Percentiles rank a stretch among this genome's conserved stretches.
phyloP scores from a whole-genome alignment of 2,797 vertebrate species.

The Anabacerthia variegaticeps region DNA sequence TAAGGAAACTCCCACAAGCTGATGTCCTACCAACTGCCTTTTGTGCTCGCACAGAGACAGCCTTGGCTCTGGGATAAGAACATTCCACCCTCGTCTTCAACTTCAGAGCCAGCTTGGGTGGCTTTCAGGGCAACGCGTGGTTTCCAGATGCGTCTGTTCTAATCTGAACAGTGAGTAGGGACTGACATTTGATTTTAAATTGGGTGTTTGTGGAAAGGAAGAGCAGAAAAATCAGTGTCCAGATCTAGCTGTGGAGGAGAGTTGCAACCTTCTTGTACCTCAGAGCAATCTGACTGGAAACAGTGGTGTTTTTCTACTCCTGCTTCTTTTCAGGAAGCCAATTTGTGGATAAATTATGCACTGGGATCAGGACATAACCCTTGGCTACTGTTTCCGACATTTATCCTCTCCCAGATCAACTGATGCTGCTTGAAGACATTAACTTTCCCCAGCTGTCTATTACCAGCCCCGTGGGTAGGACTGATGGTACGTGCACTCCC shows the following conservation, averaged over 20 bases:
- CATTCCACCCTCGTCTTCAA: constrained; percentile 48
- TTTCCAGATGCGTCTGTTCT: constrained; percentile 55
- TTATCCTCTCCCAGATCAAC: constrained; percentile 53
- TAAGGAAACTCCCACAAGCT: constrained; percentile 60
- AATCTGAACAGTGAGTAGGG: not conserved
- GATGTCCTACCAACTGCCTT: constrained; percentile 66
- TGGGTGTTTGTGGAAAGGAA: not conserved
- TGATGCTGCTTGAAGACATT: constrained; percentile 34
- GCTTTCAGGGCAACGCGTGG: constrained; percentile 23
- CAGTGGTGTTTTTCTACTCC: not conserved
- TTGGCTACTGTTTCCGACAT: constrained; percentile 32
- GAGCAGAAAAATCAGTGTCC: not conserved
- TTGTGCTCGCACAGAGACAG: not conserved
- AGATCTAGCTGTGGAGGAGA: not conserved
- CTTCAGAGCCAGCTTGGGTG: constrained; percentile 47
- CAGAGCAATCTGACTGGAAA: not conserved
- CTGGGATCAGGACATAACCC: constrained; percentile 6
- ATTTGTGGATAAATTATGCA: constrained; percentile 20
- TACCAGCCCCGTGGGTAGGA: not conserved
- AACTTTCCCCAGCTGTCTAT: constrained; percentile 13
- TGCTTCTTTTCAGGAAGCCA: not conserved
- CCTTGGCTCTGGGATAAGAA: constrained; percentile 35
- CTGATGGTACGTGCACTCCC: not conserved
- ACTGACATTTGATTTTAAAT: not conserved
- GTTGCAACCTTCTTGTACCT: not conserved